Evolutionary conservation across 2,797 vertebrate genomes (phyloP).

Genomic region (Sebastes ruberrimus): DNA sequence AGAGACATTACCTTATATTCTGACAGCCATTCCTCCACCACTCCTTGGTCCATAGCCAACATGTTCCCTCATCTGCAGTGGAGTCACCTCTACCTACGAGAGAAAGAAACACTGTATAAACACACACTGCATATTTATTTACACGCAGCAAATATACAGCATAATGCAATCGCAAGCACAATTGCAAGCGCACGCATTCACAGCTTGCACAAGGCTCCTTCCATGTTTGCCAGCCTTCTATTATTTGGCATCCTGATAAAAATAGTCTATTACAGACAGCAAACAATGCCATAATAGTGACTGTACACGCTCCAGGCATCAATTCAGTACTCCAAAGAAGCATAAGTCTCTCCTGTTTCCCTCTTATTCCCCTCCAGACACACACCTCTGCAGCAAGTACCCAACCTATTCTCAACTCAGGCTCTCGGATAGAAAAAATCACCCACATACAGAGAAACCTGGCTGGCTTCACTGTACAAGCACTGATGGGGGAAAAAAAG

Average conservation of each 20-base stretch:
- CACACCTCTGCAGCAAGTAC: constrained; percentile 47
- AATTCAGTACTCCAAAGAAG: constrained; percentile 28
- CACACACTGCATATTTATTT: background rate
- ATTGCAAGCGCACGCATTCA: background rate
- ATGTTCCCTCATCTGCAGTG: constrained; percentile 93
- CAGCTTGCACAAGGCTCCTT: background rate
- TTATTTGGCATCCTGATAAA: constrained; percentile 14
- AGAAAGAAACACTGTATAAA: constrained; percentile 14
- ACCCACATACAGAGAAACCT: constrained; percentile 52
- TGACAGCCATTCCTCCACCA: constrained; percentile 98
- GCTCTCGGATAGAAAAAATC: constrained; percentile 32
- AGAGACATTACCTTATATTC: constrained; percentile 92
- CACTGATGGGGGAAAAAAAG: background rate
- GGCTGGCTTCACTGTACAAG: constrained; percentile 25
- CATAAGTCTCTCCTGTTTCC: constrained; percentile 6
- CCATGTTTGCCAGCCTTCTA: background rate
- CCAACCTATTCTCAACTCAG: constrained; percentile 37
- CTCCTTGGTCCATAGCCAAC: constrained; percentile 95
- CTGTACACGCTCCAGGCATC: constrained; percentile 16
- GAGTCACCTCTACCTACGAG: constrained; percentile 82
- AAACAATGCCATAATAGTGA: constrained; percentile 13
- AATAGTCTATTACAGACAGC: constrained; percentile 18
- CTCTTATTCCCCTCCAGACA: constrained; percentile 46
- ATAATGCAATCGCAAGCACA: background rate
- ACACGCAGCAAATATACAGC: constrained; percentile 10